phyloP scores from a whole-genome alignment of 2,113 vertebrate genomes.

The Orycteropus afer region DNA sequence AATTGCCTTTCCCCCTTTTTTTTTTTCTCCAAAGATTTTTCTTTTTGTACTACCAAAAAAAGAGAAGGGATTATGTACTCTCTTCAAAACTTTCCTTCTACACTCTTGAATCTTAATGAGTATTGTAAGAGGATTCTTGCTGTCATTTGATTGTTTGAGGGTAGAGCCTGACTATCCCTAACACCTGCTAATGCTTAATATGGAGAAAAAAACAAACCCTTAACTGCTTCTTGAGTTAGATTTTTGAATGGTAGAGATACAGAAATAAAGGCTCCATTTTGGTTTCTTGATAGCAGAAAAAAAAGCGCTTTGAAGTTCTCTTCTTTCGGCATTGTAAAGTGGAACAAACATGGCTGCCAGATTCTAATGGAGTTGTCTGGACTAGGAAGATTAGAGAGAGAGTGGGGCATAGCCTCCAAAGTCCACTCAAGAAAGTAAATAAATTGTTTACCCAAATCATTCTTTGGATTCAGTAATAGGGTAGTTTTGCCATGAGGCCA shows the following conservation, averaged over 20 bases:
- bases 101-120: background rate
- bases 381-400: background rate
- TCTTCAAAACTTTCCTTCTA: background rate
- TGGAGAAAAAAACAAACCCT: background rate
- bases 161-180: background rate
- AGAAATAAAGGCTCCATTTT: background rate
- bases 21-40: background rate
- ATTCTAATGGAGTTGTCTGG: background rate
- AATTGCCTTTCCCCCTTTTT: background rate
- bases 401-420: background rate
- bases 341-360: background rate
- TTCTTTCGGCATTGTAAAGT: background rate
- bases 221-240: background rate
- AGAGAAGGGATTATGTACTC: background rate
- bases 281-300: background rate
- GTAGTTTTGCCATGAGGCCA: background rate
- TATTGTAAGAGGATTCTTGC: slow-evolving; percentile 27
- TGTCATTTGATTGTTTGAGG: background rate
- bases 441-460: background rate
- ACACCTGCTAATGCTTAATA: slow-evolving; percentile 3
- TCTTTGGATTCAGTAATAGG: background rate
- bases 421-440: background rate
- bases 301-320: background rate
- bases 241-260: slow-evolving; percentile 16
- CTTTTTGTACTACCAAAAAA: background rate